Evolutionary conservation across 2,113 vertebrate genomes (phyloP).

Genomic region (human): DNA sequence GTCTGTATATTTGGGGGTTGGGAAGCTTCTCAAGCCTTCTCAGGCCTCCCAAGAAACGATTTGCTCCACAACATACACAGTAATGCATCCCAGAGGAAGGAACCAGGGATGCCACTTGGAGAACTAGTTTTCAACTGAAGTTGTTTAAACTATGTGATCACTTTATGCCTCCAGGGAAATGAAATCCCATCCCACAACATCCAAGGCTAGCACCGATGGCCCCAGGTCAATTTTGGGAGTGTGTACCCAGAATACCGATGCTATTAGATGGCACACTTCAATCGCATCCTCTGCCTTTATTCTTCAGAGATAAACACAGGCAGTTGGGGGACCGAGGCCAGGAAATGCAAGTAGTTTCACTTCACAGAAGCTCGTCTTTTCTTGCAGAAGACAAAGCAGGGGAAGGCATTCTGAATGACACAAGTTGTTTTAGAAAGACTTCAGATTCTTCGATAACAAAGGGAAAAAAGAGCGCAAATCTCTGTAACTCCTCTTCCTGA

Average conservation of each 20-base stretch:
- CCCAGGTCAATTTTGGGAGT: neutral
- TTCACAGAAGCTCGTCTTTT: neutral
- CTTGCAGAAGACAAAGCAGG: neutral
- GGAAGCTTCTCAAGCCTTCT: neutral
- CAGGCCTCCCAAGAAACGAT: neutral
- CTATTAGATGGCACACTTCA: neutral
- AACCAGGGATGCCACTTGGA: neutral
- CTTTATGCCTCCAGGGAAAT: neutral
- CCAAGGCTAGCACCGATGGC: rapidly evolving
- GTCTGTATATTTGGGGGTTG: no score
- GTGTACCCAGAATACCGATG: no score
- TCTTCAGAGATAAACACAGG: neutral
- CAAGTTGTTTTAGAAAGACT: neutral
- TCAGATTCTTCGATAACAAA: neutral
- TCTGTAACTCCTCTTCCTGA: neutral
- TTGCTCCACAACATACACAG: neutral
- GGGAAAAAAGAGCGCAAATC: neutral
- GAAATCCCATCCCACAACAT: neutral
- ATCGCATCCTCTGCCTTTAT: neutral
- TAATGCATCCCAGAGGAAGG: neutral
- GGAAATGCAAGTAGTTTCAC: neutral
- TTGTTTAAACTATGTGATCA: neutral
- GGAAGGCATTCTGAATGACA: neutral
- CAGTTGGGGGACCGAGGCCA: neutral
- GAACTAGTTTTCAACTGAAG: neutral